Evolutionary conservation across 2,113 vertebrate genomes (phyloP), one percentile per base, ranked within the genome.

Genomic region (Aviceda subcristata): DNA sequence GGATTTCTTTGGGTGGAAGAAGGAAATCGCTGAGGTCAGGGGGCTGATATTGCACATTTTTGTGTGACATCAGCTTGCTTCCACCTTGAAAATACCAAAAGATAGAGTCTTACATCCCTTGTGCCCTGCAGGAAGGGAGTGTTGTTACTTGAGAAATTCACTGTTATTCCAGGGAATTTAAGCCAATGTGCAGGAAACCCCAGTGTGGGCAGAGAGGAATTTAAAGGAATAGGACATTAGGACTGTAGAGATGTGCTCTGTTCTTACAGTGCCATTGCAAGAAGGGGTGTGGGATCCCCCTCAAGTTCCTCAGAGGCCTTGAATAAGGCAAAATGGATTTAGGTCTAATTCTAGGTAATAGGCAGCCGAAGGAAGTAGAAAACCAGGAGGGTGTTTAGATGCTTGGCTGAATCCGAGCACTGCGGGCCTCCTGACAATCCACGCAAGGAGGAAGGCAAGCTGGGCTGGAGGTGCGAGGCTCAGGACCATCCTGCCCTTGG

Each of bases 21-120:
- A 94, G 78, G 94, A 92, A 97, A 71, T 92, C 3, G 2, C 64
- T 86, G 90, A 88, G 90, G 67, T 95, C 67, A 30, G 72, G 59
- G 36, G 63, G 63, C 94, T 94, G 94, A 83, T 46, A 80, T 16
- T 88, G 94, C 88, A 90, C 94, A 88, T 97, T 97, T 93, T 94
- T 93, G 7, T 9, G 18, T 88, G 93, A 86, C 88, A 86, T 76
- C 87, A 76, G 45, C 75, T 88, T 94, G 79, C 86, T 88, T 86
- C 75, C 72, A 92, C 63, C 86, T 88, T 66, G 41, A 75, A 80
- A 95, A 77, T 51, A 29, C 59, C 46, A 26, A 46, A 90, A 95
- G 77, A 84, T 38, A 46, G 85, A 81, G 46, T 12, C 87, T 63
- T 46, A 50, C 57, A 38, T 71, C 59, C 79, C 55, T 69, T 8